Percentiles rank a stretch among this genome's conserved stretches.
phyloP scores from a whole-genome alignment of 2,888 invertebrate genomes.

The Diarsia brunnea region DNA sequence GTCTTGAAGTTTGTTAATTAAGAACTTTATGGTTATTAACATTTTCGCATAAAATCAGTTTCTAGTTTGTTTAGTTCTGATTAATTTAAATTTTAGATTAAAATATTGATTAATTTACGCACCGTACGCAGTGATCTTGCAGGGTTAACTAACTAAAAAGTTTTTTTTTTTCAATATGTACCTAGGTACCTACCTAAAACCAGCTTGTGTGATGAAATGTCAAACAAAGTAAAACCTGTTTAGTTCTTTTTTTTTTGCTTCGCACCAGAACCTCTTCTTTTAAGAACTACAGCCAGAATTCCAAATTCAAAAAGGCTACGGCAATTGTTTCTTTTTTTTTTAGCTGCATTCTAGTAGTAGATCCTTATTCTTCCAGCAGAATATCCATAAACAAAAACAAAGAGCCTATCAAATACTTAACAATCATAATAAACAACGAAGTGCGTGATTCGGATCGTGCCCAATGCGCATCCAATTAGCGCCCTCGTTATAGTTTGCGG shows the following conservation, averaged over 20 bases:
- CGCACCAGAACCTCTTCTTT: background rate
- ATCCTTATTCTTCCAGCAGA: background rate
- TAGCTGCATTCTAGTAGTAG: background rate
- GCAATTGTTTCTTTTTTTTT: constrained; percentile 5
- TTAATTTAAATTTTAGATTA: constrained; percentile 20
- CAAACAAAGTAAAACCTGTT: background rate
- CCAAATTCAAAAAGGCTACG: constrained; percentile 12
- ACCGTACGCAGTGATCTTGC: background rate
- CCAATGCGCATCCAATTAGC: constrained; percentile 56
- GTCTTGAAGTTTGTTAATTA: constrained; percentile 13
- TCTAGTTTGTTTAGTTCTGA: constrained; percentile 5
- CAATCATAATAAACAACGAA: constrained; percentile 51
- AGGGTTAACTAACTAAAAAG: background rate
- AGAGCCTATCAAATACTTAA: constrained; percentile 40
- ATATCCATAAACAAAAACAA: constrained; percentile 22
- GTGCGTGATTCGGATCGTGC: constrained; percentile 55
- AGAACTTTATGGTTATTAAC: constrained; percentile 31
- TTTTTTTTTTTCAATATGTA: background rate
- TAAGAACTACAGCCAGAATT: background rate
- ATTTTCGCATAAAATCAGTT: constrained; percentile 8
- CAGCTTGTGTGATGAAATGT: too few relatives aligned
- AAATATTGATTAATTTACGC: constrained; percentile 15
- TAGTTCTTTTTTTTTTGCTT: too few relatives aligned
- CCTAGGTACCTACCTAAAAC: too few relatives aligned
- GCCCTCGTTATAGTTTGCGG: constrained; percentile 60